A percentile compares a stretch with the other conserved stretches of the same genome.
These are phyloP conservation scores for Aphrocallistes beatrix DNA, from an alignment of 37 sponge, comb jelly and placozoan genomes.

Conservation along the genomic window DNA sequence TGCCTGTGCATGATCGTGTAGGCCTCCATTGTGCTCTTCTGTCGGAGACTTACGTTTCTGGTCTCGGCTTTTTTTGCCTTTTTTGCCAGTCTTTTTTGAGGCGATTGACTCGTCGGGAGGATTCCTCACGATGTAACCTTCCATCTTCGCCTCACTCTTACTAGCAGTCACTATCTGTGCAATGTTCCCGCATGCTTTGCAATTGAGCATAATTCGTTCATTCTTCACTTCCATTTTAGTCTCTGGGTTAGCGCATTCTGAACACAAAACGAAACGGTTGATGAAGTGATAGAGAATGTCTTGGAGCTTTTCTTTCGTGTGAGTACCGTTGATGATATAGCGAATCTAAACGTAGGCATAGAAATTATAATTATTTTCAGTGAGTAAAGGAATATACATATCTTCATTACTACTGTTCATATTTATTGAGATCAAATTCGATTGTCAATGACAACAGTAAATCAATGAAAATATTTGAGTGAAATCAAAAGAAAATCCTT, in stretches of 20 bases:
- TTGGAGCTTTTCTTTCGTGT: constrained; percentile 74
- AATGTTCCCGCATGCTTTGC: constrained; percentile 85
- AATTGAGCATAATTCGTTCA: constrained; percentile 49
- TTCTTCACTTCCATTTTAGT: constrained; percentile 80
- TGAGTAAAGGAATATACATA: too few species aligned
- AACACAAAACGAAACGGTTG: constrained; percentile 91
- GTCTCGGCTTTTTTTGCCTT: constrained; percentile 4
- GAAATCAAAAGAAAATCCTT: too few species aligned
- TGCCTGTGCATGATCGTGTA: too few species aligned
- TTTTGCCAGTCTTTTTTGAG: constrained; percentile 37
- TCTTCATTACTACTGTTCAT: too few species aligned
- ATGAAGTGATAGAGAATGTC: constrained; percentile 93
- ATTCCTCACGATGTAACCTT: constrained; percentile 83
- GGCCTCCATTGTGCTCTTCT: too few species aligned
- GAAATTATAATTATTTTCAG: too few species aligned
- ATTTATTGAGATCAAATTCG: too few species aligned
- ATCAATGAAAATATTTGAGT: too few species aligned
- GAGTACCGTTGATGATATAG: constrained; percentile 97
- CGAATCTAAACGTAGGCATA: constrained; percentile 37
- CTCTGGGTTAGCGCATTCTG: constrained; percentile 94
- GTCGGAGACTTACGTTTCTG: neutral
- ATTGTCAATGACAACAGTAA: too few species aligned
- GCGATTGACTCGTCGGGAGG: constrained; percentile 46
- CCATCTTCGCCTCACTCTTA: constrained; percentile 65
- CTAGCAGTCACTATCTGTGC: constrained; percentile 58